Evolutionary conservation across 2,797 vertebrate species (phyloP).

Genomic region (Acanthiza pusilla): DNA sequence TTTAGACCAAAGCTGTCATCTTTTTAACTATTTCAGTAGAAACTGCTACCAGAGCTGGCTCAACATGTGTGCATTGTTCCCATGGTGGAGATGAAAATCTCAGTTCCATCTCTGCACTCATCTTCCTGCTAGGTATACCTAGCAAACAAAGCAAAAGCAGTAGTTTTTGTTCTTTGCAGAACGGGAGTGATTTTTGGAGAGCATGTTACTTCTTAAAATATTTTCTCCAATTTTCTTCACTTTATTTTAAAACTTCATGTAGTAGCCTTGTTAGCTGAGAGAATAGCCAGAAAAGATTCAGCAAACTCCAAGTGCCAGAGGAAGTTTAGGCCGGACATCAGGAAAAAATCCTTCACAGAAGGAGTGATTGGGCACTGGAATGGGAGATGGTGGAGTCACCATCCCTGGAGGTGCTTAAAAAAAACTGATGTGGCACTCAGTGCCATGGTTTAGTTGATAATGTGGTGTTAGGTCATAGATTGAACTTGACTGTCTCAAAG

Average conservation of each 20-base stretch:
- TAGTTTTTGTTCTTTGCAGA: neutral
- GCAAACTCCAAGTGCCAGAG: neutral
- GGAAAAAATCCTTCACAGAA: too few relatives aligned
- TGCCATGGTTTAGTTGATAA: too few relatives aligned
- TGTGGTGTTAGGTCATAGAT: too few relatives aligned
- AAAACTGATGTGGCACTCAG: too few relatives aligned
- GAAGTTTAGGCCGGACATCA: too few relatives aligned
- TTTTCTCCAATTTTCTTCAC: neutral
- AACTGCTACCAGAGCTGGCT: neutral
- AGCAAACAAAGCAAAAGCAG: neutral
- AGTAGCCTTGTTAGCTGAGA: neutral
- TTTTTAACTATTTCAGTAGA: neutral
- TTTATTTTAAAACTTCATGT: neutral
- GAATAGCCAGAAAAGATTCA: neutral
- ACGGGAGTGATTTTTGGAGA: neutral
- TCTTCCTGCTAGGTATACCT: neutral
- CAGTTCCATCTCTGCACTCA: neutral
- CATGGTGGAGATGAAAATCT: neutral
- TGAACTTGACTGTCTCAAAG: too few relatives aligned
- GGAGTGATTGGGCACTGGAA: too few relatives aligned
- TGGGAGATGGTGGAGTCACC: too few relatives aligned
- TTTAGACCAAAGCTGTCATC: neutral
- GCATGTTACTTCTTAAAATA: neutral
- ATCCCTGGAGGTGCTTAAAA: too few relatives aligned
- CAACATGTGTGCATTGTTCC: accelerated